These are phyloP conservation scores for Agrochola macilenta DNA, from an alignment of 2,888 invertebrate species.

Conservation along the genomic window DNA sequence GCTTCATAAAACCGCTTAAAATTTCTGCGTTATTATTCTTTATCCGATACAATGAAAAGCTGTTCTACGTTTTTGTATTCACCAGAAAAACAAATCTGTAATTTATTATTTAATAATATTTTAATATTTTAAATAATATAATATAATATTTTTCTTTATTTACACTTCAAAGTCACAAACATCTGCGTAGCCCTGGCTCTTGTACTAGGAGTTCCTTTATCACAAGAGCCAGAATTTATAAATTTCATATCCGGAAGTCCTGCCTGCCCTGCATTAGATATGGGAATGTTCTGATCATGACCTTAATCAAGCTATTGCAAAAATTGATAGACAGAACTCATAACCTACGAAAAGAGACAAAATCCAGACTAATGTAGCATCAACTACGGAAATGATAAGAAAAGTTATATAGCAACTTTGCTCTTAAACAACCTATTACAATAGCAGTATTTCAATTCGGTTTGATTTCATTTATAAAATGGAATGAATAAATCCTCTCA, in stretches of 20 bases:
- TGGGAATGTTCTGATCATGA: no score
- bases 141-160: no score
- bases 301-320: not conserved
- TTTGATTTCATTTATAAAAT: slow-evolving; percentile 53
- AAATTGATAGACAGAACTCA: not conserved
- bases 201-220: no score
- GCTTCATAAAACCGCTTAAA: slow-evolving; percentile 15
- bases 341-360: not conserved
- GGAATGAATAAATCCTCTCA: slow-evolving; percentile 49
- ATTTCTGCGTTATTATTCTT: slow-evolving; percentile 14
- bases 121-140: no score
- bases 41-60: not conserved
- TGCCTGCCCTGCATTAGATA: not conserved
- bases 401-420: slow-evolving; percentile 2
- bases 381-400: not conserved
- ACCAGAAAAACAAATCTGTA: not conserved
- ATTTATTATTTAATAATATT: no score
- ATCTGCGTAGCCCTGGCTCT: no score
- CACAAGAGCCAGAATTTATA: no score
- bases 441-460: slow-evolving; percentile 35
- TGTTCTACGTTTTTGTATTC: not conserved
- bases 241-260: no score
- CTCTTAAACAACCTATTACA: slow-evolving; percentile 43
- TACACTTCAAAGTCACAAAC: no score
- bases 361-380: slow-evolving; percentile 17